Evolutionary conservation across 92 coral and sea anemone genomes (phyloP).

Genomic region (Zoanthus sansibaricus): DNA sequence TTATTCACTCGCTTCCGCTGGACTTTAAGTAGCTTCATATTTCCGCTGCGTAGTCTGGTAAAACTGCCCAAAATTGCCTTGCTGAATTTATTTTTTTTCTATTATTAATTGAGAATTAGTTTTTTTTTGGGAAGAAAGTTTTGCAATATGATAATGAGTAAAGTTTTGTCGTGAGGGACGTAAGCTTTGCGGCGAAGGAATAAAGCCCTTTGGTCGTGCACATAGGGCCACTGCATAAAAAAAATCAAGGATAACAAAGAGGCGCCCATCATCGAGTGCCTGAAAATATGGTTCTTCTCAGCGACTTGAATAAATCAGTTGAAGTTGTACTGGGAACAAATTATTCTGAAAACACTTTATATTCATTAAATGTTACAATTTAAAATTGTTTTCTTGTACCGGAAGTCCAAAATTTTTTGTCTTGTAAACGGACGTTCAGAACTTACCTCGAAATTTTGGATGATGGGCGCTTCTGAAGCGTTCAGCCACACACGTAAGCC

Average conservation of each 20-base stretch:
- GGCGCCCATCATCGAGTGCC: neutral
- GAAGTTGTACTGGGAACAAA: neutral
- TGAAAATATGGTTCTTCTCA: neutral
- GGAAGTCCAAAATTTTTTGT: neutral
- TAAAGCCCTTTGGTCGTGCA: neutral
- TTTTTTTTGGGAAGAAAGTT: neutral
- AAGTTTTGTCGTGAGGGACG: neutral
- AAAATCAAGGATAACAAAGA: neutral
- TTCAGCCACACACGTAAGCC: constrained; percentile 29
- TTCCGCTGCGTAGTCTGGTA: neutral
- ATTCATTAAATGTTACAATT: neutral
- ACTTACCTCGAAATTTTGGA: constrained; percentile 37
- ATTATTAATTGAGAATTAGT: neutral
- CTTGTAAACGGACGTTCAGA: neutral
- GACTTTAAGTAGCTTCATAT: neutral
- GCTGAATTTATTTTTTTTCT: neutral
- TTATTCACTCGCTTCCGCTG: neutral
- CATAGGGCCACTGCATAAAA: neutral
- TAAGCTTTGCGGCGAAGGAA: no score
- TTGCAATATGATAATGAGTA: neutral
- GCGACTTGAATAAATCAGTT: neutral
- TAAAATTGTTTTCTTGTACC: neutral
- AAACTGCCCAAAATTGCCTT: neutral
- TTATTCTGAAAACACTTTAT: neutral
- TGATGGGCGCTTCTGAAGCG: constrained; percentile 42